These are phyloP conservation scores for Gyps fulvus DNA, from an alignment of 2,113 vertebrate species.

Conservation along the genomic window DNA sequence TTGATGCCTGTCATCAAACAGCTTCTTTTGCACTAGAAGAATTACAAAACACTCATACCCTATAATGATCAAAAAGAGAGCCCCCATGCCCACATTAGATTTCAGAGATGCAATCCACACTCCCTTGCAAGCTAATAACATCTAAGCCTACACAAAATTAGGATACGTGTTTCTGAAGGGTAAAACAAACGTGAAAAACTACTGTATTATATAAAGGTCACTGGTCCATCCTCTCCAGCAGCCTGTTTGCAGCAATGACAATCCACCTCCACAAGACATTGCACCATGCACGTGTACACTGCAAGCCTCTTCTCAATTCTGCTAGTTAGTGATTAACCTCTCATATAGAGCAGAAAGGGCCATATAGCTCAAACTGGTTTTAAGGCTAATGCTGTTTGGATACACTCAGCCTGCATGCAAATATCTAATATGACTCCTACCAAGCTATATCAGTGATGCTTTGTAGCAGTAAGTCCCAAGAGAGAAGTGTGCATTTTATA, in stretches of 20 bases:
- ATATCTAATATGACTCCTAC: not conserved
- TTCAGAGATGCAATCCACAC: not conserved
- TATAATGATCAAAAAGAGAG: conserved; percentile 61
- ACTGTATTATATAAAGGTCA: not conserved
- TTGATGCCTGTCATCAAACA: conserved; percentile 77
- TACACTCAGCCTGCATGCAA: not conserved
- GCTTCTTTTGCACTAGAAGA: conserved; percentile 69
- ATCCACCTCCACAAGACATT: not conserved
- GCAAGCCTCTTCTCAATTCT: not conserved
- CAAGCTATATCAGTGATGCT: not conserved
- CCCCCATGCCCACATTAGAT: conserved; percentile 27
- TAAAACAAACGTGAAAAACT: not conserved
- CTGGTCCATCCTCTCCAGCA: not conserved
- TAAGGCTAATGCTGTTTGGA: not conserved
- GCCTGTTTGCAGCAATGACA: not conserved
- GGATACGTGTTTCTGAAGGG: not conserved
- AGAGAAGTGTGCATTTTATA: not conserved
- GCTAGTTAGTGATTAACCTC: not conserved
- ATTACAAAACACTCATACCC: conserved; percentile 64
- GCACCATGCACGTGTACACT: fast-evolving
- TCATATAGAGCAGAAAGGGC: not conserved
- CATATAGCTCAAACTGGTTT: not conserved
- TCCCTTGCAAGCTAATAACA: not conserved
- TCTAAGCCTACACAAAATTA: not conserved
- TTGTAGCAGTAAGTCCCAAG: not conserved